A percentile compares a stretch with the other conserved stretches of the same genome.
These are phyloP conservation scores for Acrossocheilus fasciatus DNA, from an alignment of 2,797 vertebrate genomes.

Conservation along the genomic window DNA sequence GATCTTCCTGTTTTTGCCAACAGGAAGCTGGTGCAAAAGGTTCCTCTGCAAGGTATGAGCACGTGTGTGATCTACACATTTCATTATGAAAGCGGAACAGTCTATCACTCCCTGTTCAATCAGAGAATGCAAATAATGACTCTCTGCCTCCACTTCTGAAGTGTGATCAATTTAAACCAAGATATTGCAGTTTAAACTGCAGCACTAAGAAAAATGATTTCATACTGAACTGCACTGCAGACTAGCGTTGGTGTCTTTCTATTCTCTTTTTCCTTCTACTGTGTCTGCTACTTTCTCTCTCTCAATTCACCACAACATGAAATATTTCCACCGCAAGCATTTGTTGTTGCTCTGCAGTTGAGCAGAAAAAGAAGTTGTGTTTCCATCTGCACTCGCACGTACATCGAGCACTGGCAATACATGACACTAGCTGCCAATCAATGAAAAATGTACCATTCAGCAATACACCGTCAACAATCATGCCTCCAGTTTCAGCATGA, in stretches of 20 bases:
- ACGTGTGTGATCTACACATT: background rate
- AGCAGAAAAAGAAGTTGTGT: slow-evolving; percentile 9
- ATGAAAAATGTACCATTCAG: background rate
- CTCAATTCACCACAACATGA: slow-evolving; percentile 25
- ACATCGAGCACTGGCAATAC: background rate
- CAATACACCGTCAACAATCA: background rate
- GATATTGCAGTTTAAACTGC: background rate
- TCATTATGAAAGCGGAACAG: background rate
- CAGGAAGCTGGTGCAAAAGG: slow-evolving; percentile 51
- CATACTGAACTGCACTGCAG: background rate
- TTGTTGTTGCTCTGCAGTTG: slow-evolving; percentile 14
- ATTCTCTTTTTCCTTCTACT: background rate
- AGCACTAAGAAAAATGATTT: background rate
- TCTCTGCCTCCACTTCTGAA: slow-evolving; percentile 1
- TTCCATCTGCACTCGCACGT: slow-evolving; percentile 5
- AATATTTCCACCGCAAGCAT: slow-evolving; percentile 24
- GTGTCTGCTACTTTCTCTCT: background rate
- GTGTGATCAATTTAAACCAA: background rate
- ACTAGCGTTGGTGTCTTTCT: background rate
- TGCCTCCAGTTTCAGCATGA: slow-evolving; percentile 2
- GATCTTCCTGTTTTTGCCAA: slow-evolving; percentile 62
- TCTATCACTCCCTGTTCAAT: background rate
- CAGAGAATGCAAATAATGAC: background rate
- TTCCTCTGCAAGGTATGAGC: slow-evolving; percentile 7
- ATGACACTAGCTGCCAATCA: background rate